Conservation (phyloP, 2,797 vertebrate genomes). For the Cossypha caffra region DNA sequence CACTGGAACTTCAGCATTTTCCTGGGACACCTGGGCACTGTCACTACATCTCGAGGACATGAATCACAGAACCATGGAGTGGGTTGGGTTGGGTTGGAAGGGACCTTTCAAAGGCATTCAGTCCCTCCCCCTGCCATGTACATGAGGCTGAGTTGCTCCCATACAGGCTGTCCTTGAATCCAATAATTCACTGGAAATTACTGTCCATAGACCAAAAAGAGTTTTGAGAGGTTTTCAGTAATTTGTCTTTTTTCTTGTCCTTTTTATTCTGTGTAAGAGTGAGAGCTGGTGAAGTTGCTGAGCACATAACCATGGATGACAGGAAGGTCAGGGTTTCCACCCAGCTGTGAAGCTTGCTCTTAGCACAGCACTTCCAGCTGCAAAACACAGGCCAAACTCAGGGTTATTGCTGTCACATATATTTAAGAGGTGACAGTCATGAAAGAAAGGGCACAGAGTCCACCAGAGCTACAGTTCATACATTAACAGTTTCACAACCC, state of each 20-base stretch:
- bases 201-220: neutral
- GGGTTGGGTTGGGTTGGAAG: neutral
- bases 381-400: neutral
- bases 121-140: neutral
- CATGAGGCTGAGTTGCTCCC: neutral
- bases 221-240: neutral
- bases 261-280: neutral
- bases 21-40: fast-evolving
- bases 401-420: slow-evolving; percentile 20
- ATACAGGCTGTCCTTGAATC: neutral
- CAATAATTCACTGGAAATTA: neutral
- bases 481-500: slow-evolving; percentile 12
- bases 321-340: neutral
- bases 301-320: neutral
- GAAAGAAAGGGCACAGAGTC: slow-evolving; percentile 7
- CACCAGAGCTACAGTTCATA: neutral
- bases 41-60: fast-evolving
- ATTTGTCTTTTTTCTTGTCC: fast-evolving
- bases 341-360: slow-evolving; percentile 20
- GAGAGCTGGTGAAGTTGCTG: neutral
- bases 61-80: neutral
- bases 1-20: neutral
- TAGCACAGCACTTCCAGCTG: slow-evolving; percentile 33
- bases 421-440: slow-evolving; percentile 30
- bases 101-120: neutral